Percentiles rank a stretch among this genome's conserved stretches.
Evolutionary conservation across 2,797 vertebrate genomes (phyloP).

Genomic region (Tapera naevia): DNA sequence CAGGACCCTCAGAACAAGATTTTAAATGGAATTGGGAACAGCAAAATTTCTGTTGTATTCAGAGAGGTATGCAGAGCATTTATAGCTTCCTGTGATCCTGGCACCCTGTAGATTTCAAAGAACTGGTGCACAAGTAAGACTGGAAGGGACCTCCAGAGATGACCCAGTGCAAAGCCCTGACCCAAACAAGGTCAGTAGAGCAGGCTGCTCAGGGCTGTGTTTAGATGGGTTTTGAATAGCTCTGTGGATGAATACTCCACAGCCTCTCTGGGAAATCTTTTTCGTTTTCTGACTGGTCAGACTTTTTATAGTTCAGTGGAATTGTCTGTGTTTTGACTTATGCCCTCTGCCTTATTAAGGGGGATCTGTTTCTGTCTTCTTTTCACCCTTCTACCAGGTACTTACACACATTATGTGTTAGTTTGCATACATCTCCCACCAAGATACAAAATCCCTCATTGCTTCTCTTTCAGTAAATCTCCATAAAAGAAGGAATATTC

Average conservation of each 20-base stretch:
- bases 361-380: neutral
- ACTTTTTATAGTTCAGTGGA: neutral
- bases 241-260: accelerated
- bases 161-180: neutral
- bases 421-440: neutral
- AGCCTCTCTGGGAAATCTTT: neutral
- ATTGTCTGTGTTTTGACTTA: neutral
- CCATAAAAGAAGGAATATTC: neutral
- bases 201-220: accelerated
- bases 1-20: neutral
- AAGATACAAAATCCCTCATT: neutral
- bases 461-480: neutral
- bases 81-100: neutral
- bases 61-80: neutral
- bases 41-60: neutral
- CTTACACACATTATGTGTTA: neutral
- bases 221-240: neutral
- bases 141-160: neutral
- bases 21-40: neutral
- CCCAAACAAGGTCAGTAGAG: neutral
- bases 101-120: neutral
- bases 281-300: accelerated
- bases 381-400: neutral
- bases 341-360: neutral
- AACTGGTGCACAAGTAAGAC: accelerated